A percentile compares a stretch with the other conserved stretches of the same genome.
These are phyloP conservation scores for Geotrypetes seraphini DNA, from an alignment of 2,797 vertebrate genomes.

Conservation along the genomic window DNA sequence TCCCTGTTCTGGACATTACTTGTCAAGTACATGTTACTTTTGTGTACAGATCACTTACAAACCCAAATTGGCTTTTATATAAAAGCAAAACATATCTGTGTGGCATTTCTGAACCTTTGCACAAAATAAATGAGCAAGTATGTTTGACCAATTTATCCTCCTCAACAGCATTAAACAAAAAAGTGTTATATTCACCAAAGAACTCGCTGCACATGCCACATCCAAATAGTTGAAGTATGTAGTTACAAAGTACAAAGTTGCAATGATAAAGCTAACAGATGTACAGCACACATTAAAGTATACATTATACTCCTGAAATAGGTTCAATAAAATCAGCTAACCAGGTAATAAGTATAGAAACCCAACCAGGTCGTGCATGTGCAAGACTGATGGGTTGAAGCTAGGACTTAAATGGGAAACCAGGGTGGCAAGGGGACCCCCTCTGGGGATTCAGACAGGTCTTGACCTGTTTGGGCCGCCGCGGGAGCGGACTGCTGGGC, in stretches of 20 bases:
- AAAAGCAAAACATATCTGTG: slow-evolving; percentile 60
- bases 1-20: no score
- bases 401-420: no score
- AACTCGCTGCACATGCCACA: slow-evolving; percentile 71
- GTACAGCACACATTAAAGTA: slow-evolving; percentile 91
- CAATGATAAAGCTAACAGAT: slow-evolving; percentile 62
- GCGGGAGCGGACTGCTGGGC: no score
- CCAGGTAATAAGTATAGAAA: no score
- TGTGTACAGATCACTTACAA: no score
- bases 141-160: slow-evolving; percentile 71
- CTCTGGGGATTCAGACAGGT: no score
- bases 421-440: no score
- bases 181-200: slow-evolving; percentile 67
- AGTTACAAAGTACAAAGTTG: slow-evolving; percentile 61
- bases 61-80: no score
- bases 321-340: slow-evolving; percentile 79
- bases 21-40: no score
- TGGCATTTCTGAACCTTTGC: slow-evolving; percentile 55
- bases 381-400: no score
- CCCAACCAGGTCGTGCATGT: no score
- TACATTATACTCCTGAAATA: slow-evolving; percentile 80
- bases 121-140: slow-evolving; percentile 60
- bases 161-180: slow-evolving; percentile 66
- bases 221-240: slow-evolving; percentile 57
- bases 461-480: no score